Evolutionary conservation across 2,888 invertebrate species (phyloP).

Genomic region (Scaptomyza polygonia): DNA sequence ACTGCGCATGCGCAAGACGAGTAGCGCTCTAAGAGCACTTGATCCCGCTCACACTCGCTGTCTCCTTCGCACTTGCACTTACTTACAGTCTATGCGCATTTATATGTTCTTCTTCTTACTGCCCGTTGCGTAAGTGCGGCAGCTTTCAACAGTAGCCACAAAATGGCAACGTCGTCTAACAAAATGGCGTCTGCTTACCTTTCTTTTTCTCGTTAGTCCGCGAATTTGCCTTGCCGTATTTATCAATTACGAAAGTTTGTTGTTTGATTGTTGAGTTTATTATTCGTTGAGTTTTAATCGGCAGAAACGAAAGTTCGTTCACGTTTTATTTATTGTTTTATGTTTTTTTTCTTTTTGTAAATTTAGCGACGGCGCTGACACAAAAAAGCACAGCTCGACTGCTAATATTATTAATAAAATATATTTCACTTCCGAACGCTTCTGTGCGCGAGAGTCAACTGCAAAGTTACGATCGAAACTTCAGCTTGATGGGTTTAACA

Average conservation of each 20-base stretch:
- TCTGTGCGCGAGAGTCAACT: constrained; percentile 85
- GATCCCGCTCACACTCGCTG: constrained; percentile 22
- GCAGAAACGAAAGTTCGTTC: constrained; percentile 27
- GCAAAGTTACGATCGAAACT: constrained; percentile 85
- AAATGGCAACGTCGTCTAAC: constrained; percentile 67
- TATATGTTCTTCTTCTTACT: constrained; percentile 16
- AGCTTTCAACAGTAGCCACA: constrained; percentile 69
- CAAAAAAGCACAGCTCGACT: constrained; percentile 40
- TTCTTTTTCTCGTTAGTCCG: constrained; percentile 14
- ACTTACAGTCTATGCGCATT: constrained; percentile 18
- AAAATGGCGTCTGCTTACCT: constrained; percentile 75
- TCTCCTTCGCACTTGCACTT: background rate
- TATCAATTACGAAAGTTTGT: constrained; percentile 19
- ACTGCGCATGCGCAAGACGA: constrained; percentile 78
- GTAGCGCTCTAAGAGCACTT: constrained; percentile 61
- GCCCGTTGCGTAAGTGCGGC: constrained; percentile 55
- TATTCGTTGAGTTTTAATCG: background rate
- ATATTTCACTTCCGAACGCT: constrained; percentile 85
- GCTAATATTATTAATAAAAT: constrained; percentile 85
- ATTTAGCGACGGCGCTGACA: constrained; percentile 28
- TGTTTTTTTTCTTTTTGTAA: constrained; percentile 3
- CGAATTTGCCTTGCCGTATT: constrained; percentile 11
- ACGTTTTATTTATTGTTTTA: no score
- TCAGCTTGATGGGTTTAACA: constrained; percentile 83
- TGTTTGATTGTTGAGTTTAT: background rate